Conservation (phyloP, 2,888 invertebrate species). For the Synanthedon vespiformis region DNA sequence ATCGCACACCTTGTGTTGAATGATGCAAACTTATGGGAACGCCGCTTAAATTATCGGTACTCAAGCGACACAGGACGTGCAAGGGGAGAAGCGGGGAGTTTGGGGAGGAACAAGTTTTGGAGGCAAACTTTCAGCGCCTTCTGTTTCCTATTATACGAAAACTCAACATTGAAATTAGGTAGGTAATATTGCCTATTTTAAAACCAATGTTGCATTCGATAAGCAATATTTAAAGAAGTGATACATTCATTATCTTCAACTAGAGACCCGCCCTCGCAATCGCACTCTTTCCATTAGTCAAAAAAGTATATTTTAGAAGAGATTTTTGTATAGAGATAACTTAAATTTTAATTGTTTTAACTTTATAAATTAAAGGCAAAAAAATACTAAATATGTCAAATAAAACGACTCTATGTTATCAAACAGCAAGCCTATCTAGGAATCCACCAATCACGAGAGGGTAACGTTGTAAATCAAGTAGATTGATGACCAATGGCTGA, state of each 20-base stretch:
- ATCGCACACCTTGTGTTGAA: conserved; percentile 37
- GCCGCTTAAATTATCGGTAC: conserved; percentile 45
- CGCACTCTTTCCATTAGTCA: no score
- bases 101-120: conserved; percentile 13
- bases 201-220: no score
- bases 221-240: no score
- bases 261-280: no score
- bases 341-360: no score
- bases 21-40: conserved; percentile 39
- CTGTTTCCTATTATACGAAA: conserved; percentile 17
- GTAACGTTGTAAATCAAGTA: conserved; percentile 1
- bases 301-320: no score
- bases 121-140: conserved; percentile 19
- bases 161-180: background rate
- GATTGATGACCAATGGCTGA: conserved; percentile 1
- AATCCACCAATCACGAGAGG: background rate
- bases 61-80: conserved; percentile 15
- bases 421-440: no score
- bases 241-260: no score
- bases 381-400: no score
- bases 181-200: background rate
- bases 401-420: no score
- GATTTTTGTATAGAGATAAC: no score
- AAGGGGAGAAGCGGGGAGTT: conserved; percentile 1
- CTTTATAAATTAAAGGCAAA: no score